phyloP scores from a whole-genome alignment of 2,797 vertebrate genomes.

The Notolabrus celidotus region DNA sequence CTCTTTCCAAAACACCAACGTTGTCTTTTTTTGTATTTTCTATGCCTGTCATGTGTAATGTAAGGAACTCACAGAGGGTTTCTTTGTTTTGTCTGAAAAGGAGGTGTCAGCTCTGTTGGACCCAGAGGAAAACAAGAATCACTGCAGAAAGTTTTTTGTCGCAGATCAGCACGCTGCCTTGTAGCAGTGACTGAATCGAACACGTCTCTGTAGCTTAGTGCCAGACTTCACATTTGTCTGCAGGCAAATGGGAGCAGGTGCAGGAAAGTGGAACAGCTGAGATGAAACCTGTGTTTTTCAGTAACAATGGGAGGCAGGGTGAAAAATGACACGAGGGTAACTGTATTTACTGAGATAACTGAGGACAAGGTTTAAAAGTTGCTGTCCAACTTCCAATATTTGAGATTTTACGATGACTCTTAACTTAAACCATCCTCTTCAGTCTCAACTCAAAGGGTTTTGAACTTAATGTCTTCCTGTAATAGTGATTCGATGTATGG shows the following conservation, averaged over 20 bases:
- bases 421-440: background rate
- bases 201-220: constrained; percentile 4
- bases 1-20: background rate
- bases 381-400: background rate
- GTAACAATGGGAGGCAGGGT: background rate
- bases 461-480: background rate
- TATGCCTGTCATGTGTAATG: background rate
- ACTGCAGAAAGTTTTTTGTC: constrained; percentile 12
- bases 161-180: constrained; percentile 8
- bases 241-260: constrained; percentile 20
- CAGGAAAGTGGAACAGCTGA: constrained; percentile 10
- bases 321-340: background rate
- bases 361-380: background rate
- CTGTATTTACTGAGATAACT: background rate
- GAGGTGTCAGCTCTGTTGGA: constrained; percentile 11
- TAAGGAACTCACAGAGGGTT: background rate
- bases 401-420: background rate
- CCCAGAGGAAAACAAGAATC: constrained; percentile 23
- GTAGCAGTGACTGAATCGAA: background rate
- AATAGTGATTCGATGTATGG: constrained; percentile 6
- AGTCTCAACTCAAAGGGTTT: background rate
- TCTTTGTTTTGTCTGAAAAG: constrained; percentile 5
- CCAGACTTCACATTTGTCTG: constrained; percentile 25
- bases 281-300: background rate
- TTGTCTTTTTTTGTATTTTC: constrained; percentile 11